Evolutionary conservation across 2,888 invertebrate genomes (phyloP), one percentile per base, ranked within the genome.

Genomic region (Agapostemon virescens): DNA sequence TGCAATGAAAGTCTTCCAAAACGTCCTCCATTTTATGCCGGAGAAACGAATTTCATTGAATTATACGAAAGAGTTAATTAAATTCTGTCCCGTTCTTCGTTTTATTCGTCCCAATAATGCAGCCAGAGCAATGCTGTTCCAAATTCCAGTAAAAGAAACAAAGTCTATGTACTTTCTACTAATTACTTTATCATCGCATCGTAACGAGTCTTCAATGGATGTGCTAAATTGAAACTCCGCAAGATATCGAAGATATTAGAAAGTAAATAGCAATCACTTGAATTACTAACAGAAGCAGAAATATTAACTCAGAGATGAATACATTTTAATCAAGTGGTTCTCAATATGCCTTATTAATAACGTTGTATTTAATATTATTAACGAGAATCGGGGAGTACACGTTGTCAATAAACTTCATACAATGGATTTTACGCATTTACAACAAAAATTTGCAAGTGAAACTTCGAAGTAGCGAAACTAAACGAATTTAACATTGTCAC

Each of bases 91-190:
- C 23, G 52, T 55, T 55, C 23, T 15, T 26, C 23, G 13, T 26
- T 55, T 55, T 55, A 11, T 26, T 26, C 26, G 15, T 23, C 23
- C 1, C 13, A 26, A 26, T 15, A 55, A 55, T 64, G 23, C n/a
- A 23, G 9, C 15, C 38, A 38, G 23, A 38, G n/a, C 23, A 64
- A 33, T 23, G 1, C 38, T 23, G 23, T 38, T 13, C 13, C 64
- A 64, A 23, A 38, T 38, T 13, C 64, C 64, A 64, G 38, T 23
- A 23, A 0, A 64, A 64, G 64, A 36, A 64, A 64, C 64, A 38
- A n/a, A 64, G 20, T 38, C 64, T 11, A 38, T 15, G 23, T 13
- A 64, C 64, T 64, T 64, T 64, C 64, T 64, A 64, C n/a, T 11
- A 23, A n/a, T 52, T 23, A 64, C 23, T 23, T 13, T 23, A 64